Evolutionary conservation across 2,113 vertebrate species (phyloP).

Genomic region (Alligator sinensis): DNA sequence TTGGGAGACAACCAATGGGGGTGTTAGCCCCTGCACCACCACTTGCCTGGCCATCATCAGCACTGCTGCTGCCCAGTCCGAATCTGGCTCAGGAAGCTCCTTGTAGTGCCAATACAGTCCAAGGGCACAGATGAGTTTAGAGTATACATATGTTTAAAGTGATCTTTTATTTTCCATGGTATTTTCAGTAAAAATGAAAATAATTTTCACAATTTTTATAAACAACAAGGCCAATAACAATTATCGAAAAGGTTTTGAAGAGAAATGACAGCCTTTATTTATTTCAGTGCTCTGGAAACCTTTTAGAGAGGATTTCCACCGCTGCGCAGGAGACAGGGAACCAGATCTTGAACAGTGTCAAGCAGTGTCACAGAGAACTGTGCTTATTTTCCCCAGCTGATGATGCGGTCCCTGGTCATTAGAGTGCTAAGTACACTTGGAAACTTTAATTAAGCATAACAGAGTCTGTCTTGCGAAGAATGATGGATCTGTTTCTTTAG

Average conservation of each 20-base stretch:
- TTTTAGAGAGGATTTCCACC: neutral
- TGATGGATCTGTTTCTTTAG: neutral
- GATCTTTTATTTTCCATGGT: neutral
- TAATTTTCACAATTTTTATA: neutral
- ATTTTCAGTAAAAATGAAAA: accelerated
- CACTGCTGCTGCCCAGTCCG: too few species aligned
- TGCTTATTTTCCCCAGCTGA: neutral
- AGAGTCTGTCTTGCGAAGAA: constrained; percentile 8
- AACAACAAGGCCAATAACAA: too few species aligned
- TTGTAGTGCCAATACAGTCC: too few species aligned
- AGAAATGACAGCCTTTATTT: neutral
- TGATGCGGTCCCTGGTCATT: neutral
- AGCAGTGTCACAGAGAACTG: neutral
- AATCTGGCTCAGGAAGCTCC: too few species aligned
- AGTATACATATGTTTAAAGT: too few species aligned
- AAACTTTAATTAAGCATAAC: constrained; percentile 68
- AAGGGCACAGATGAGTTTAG: too few species aligned
- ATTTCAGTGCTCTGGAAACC: neutral
- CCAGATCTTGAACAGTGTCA: neutral
- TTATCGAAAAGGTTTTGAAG: neutral
- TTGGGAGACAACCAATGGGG: too few species aligned
- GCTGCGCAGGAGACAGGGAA: accelerated
- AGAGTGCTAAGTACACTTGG: constrained; percentile 22
- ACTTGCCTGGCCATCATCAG: too few species aligned
- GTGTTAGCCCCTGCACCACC: too few species aligned